Base-by-base conservation (phyloP, 92 coral and sea anemone genomes). In the Metridium senile region DNA sequence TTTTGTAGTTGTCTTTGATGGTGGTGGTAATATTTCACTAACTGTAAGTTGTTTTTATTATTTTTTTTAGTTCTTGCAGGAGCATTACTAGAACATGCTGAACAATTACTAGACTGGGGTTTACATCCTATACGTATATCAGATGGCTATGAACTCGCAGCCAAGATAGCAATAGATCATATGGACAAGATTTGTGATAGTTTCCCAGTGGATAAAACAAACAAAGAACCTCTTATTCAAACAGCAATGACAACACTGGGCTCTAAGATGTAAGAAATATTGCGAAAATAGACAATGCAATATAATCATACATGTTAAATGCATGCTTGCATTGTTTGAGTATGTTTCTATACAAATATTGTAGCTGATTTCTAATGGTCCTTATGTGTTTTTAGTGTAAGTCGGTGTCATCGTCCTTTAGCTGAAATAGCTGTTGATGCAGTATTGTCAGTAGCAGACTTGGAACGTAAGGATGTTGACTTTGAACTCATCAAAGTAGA, bases 371-470 rank as follows among this genome's bases (percentile, higher is more conserved):
- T 13, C 49, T 39, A 39, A 13, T 39, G 13, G 6, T 39, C 49
- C 49, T 39, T 75, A 62, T 34, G 25, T 34, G 10, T 25, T 8
- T 39, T 13, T 62, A 96, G 99, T 68, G 97, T 96, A 32, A 96
- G 99, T 81, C 86, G 99, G 29, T 96, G 99, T 69, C 99, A 96
- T 80, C 90, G 97, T 49, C 92, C 85, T 80, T 77, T 96, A 72
- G 99, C 99, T 33, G 97, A 96, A 79, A 96, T 96, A 67, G 99
- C 99, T 27, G 99, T 96, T n/a, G 97, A 96, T 59, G 99, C 99
- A 33, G 97, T 96, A 0, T 66, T 96, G 51, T 92, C 99, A 34
- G 99, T 96, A 20, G 99, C 99, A 16, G 99, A 96, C 70, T 82
- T 96, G 71, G 97, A 96, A 27, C 88, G 99, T 30, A 92, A 88